These are phyloP conservation scores for Asarcornis scutulata DNA, from an alignment of 2,113 vertebrate genomes.

Conservation along the genomic window DNA sequence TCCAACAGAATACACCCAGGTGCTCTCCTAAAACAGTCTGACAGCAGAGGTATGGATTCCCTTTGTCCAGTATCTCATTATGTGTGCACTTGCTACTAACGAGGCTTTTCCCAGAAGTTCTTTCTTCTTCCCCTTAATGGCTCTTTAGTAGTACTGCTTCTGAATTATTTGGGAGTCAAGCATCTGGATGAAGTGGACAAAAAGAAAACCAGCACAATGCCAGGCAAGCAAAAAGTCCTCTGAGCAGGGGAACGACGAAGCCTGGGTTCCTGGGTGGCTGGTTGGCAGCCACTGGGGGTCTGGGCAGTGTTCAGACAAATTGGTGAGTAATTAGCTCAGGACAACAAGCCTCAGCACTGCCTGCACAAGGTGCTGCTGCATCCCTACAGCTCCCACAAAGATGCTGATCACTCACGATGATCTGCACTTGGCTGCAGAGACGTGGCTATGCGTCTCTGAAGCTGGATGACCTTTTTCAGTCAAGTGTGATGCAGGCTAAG, in stretches of 20 bases:
- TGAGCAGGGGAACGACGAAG: not conserved
- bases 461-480: not conserved
- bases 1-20: not conserved
- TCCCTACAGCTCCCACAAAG: not conserved
- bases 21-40: not conserved
- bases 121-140: slow-evolving; percentile 34
- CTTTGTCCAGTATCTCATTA: not conserved
- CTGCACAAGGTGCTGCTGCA: not conserved
- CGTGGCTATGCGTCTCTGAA: accelerated
- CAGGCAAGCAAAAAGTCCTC: not conserved
- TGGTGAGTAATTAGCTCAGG: accelerated
- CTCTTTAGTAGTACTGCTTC: slow-evolving; percentile 33
- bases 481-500: not conserved
- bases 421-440: not conserved
- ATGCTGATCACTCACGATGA: accelerated
- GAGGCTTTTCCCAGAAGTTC: slow-evolving; percentile 6
- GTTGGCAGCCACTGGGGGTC: not conserved
- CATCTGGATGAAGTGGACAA: slow-evolving; percentile 3
- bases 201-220: not conserved
- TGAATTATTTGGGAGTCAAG: slow-evolving; percentile 57
- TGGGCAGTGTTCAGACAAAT: not conserved
- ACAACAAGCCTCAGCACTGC: not conserved
- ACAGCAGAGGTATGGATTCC: not conserved
- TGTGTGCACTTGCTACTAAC: not conserved
- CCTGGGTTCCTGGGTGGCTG: accelerated